Evolutionary conservation across 1,140 invertebrate species (phyloP).

Genomic region (Saccostrea cuccullata): DNA sequence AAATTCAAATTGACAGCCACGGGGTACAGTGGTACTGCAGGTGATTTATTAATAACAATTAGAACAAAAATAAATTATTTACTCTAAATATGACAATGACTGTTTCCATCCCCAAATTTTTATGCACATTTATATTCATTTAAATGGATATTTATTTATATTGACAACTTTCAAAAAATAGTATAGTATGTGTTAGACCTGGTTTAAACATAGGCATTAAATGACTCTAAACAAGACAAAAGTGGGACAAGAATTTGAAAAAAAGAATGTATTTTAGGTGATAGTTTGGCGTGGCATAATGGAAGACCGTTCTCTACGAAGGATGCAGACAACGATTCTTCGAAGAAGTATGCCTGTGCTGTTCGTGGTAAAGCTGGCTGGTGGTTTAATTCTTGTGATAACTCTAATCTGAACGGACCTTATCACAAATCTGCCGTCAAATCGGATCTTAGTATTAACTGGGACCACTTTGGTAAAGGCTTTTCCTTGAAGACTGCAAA

Average conservation of each 20-base stretch:
- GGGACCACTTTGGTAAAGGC: background rate
- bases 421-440: background rate
- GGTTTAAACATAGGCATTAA: too few relatives aligned
- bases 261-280: background rate
- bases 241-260: too few relatives aligned
- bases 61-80: too few relatives aligned
- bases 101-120: too few relatives aligned
- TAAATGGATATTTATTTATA: too few relatives aligned
- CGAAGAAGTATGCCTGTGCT: slow-evolving; percentile 8
- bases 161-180: too few relatives aligned
- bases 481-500: background rate
- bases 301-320: slow-evolving; percentile 25
- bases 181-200: too few relatives aligned
- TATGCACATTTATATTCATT: too few relatives aligned
- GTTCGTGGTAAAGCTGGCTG: background rate
- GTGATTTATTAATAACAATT: background rate
- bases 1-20: slow-evolving; percentile 42
- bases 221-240: too few relatives aligned
- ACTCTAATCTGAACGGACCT: slow-evolving; percentile 4
- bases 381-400: slow-evolving; percentile 6
- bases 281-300: slow-evolving; percentile 38
- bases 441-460: background rate
- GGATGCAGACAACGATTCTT: slow-evolving; percentile 19
- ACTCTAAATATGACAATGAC: too few relatives aligned
- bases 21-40: slow-evolving; percentile 51